phyloP scores from a whole-genome alignment of 2,113 vertebrate genomes.

The Macquaria ambigua region DNA sequence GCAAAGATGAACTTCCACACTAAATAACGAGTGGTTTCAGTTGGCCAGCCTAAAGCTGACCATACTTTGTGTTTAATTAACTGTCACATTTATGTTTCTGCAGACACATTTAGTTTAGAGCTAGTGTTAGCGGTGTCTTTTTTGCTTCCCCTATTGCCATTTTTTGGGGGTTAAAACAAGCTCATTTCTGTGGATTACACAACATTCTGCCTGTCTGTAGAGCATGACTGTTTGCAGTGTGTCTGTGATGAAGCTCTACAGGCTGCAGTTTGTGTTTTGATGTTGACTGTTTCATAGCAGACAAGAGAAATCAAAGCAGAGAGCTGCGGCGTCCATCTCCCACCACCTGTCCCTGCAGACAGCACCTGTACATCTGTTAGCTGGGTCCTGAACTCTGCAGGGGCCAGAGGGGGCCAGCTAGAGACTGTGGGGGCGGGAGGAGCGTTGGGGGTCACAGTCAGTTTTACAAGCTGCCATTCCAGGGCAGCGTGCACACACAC shows the following conservation, averaged over 20 bases:
- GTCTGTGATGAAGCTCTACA: neutral
- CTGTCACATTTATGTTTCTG: neutral
- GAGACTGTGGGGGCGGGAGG: neutral
- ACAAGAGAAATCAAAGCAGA: conserved; percentile 54
- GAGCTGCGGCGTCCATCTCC: neutral
- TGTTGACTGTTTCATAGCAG: neutral
- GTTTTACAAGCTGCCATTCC: conserved; percentile 25
- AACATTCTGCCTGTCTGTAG: neutral
- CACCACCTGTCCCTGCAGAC: conserved; percentile 41
- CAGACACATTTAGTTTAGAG: neutral
- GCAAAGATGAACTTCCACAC: neutral
- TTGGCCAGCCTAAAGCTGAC: too few relatives aligned
- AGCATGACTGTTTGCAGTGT: neutral
- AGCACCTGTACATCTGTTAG: conserved; percentile 51
- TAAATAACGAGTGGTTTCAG: neutral
- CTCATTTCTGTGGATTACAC: too few relatives aligned
- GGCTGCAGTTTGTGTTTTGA: conserved; percentile 37
- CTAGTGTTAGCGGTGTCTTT: neutral
- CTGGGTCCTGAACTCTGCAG: neutral
- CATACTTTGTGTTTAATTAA: neutral
- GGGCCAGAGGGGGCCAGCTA: conserved; percentile 26
- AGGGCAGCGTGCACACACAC: neutral
- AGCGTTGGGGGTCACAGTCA: neutral
- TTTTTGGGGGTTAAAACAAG: neutral
- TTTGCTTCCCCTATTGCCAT: too few relatives aligned